These are phyloP conservation scores for Galeopterus variegatus DNA, from an alignment of 2,113 vertebrate species.

Conservation along the genomic window DNA sequence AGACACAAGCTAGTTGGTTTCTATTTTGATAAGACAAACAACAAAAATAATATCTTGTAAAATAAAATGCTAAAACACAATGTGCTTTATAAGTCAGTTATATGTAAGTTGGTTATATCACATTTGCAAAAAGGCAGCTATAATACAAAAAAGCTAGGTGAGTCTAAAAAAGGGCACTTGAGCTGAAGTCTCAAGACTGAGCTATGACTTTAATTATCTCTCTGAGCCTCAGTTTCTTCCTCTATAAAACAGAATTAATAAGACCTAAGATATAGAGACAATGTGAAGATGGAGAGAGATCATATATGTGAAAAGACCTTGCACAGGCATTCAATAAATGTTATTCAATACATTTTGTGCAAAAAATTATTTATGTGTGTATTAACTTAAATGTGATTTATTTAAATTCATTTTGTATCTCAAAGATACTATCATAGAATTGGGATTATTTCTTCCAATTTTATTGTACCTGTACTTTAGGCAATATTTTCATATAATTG, in stretches of 20 bases:
- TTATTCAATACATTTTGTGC: neutral
- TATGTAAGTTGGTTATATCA: neutral
- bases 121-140: neutral
- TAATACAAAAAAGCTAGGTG: neutral
- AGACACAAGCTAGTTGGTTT: neutral
- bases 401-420: slow-evolving; percentile 29
- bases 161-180: neutral
- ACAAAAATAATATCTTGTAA: neutral
- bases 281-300: neutral
- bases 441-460: neutral
- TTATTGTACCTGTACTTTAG: neutral
- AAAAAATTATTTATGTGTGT: neutral
- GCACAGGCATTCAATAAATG: neutral
- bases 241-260: neutral
- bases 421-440: neutral
- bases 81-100: neutral
- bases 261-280: neutral
- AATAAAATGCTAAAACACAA: neutral
- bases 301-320: neutral
- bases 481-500: neutral
- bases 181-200: neutral
- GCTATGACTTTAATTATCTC: neutral
- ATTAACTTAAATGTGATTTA: slow-evolving; percentile 23
- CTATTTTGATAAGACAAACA: neutral
- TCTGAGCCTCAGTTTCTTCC: neutral